Percentiles rank a stretch among this genome's conserved stretches.
Conservation (phyloP, 2,113 vertebrate species). For the Axis porcinus region DNA sequence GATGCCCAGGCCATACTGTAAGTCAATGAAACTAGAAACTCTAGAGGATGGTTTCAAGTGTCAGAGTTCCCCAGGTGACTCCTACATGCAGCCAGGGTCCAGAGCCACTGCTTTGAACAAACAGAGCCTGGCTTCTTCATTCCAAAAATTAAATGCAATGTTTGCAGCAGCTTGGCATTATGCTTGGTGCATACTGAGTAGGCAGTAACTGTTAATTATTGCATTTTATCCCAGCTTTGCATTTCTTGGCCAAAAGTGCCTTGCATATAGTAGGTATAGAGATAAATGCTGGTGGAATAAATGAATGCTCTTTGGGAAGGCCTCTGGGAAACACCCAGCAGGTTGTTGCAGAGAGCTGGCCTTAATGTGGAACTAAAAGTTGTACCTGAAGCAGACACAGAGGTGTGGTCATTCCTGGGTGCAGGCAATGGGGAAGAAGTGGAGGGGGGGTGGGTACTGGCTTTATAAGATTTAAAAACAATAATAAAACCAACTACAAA, state of each 20-base stretch:
- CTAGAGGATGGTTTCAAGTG: neutral
- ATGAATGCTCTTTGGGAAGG: neutral
- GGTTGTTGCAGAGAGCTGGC: neutral
- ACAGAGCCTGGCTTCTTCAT: neutral
- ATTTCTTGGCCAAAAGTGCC: neutral
- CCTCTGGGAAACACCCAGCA: neutral
- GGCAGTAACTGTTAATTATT: neutral
- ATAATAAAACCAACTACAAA: neutral
- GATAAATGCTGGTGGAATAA: neutral
- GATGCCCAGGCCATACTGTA: neutral
- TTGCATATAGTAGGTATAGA: conserved; percentile 9
- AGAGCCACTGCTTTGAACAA: neutral
- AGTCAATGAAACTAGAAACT: neutral
- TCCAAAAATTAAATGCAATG: neutral
- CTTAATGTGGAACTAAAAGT: neutral
- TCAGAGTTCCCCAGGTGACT: neutral
- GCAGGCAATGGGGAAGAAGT: neutral
- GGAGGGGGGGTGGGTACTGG: neutral
- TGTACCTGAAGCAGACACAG: neutral
- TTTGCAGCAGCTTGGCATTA: neutral
- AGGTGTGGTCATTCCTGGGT: neutral
- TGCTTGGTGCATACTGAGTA: neutral
- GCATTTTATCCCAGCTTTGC: neutral
- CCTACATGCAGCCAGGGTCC: neutral
- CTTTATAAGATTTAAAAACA: neutral